A percentile compares a stretch with the other conserved stretches of the same genome.
phyloP scores from a whole-genome alignment of 2,113 vertebrate genomes.

The Pithys albifrons region DNA sequence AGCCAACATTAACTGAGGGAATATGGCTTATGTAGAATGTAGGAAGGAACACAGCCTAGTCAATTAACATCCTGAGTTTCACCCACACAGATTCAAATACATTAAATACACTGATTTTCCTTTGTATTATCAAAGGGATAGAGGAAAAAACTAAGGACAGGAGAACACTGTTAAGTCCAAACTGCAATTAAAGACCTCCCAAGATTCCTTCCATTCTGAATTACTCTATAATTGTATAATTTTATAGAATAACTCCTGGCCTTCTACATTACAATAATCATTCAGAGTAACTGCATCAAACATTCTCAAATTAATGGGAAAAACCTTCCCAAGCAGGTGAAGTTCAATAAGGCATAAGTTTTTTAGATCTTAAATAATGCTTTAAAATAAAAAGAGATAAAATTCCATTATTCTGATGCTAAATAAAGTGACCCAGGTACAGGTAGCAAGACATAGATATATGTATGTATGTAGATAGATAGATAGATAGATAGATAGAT shows the following conservation, averaged over 20 bases:
- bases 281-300: not conserved
- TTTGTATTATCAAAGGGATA: not conserved
- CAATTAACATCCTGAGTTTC: not conserved
- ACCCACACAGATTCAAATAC: not conserved
- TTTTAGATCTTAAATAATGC: not conserved
- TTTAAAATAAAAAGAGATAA: not conserved
- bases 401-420: not conserved
- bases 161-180: not conserved
- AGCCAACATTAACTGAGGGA: not conserved
- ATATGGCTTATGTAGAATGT: not conserved
- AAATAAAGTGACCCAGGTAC: not conserved
- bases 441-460: not conserved
- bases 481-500: too few relatives aligned
- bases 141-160: not conserved
- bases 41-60: not conserved
- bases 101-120: not conserved
- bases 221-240: not conserved
- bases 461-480: too few relatives aligned
- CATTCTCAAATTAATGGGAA: not conserved
- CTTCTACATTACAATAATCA: not conserved
- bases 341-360: not conserved
- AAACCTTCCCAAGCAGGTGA: not conserved
- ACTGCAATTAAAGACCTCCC: not conserved
- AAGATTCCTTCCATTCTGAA: not conserved
- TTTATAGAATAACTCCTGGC: not conserved